A percentile compares a stretch with the other conserved stretches of the same genome.
phyloP scores from a whole-genome alignment of 2,797 vertebrate genomes.

The Gallirallus australis region DNA sequence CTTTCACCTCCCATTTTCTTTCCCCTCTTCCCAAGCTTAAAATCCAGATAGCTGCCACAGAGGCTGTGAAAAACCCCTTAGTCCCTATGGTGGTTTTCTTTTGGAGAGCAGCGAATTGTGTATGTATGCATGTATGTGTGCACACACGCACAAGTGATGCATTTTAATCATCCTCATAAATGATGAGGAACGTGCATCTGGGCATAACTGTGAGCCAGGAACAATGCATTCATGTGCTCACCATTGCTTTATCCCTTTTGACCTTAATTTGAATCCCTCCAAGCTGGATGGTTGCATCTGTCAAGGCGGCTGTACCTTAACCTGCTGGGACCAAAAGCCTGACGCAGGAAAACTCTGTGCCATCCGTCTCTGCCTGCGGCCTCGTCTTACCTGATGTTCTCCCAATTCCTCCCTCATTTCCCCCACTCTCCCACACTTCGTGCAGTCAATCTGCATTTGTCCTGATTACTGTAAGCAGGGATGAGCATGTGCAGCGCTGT shows the following conservation, averaged over 20 bases:
- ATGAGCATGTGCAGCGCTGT: neutral
- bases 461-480: neutral
- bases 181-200: neutral
- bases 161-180: constrained; percentile 52
- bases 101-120: neutral
- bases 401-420: neutral
- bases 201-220: constrained; percentile 37
- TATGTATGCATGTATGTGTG: neutral
- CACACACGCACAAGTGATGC: neutral
- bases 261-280: constrained; percentile 49
- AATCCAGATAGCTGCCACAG: neutral
- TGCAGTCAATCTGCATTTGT: neutral
- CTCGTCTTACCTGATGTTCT: neutral
- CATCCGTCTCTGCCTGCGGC: neutral
- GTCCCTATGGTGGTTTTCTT: neutral
- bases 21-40: neutral
- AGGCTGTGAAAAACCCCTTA: neutral
- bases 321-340: constrained; percentile 47
- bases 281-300: constrained; percentile 34
- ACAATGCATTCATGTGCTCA: neutral
- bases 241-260: constrained; percentile 38
- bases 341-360: neutral
- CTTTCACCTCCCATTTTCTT: neutral
- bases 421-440: neutral
- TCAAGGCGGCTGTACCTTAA: neutral